Evolutionary conservation across 1,140 invertebrate genomes (phyloP).

Genomic region (Scaptomyza pallida): DNA sequence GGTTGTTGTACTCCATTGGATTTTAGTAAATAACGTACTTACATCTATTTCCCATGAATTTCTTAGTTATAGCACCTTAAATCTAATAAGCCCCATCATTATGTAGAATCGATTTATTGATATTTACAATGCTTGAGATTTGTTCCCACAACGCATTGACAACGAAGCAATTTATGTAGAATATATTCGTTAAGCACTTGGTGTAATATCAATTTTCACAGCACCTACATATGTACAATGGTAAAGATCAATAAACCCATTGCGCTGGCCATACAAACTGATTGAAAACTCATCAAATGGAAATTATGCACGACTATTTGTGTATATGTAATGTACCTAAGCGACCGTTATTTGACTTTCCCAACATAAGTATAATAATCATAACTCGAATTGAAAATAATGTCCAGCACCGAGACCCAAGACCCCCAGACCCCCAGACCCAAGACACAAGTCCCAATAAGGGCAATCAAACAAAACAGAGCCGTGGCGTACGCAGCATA

Average conservation of each 20-base stretch:
- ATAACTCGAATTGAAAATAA: slow-evolving; percentile 76
- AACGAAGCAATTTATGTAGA: slow-evolving; percentile 40
- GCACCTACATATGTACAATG: slow-evolving; percentile 50
- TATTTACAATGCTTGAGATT: slow-evolving; percentile 1
- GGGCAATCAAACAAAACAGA: slow-evolving; percentile 74
- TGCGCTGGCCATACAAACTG: slow-evolving; percentile 20
- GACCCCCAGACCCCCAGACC: slow-evolving; percentile 18
- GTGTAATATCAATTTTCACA: slow-evolving; percentile 64
- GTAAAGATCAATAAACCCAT: slow-evolving; percentile 72
- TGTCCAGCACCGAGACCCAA: slow-evolving; percentile 36
- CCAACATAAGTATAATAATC: slow-evolving; percentile 75
- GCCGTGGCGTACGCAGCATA: slow-evolving; percentile 65
- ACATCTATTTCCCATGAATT: not conserved
- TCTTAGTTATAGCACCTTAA: slow-evolving; percentile 3
- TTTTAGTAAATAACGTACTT: too few species aligned
- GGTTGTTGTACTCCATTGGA: too few species aligned
- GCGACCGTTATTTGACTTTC: slow-evolving; percentile 74
- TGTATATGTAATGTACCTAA: slow-evolving; percentile 24
- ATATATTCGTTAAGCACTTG: slow-evolving; percentile 60
- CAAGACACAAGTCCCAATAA: slow-evolving; percentile 55
- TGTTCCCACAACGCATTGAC: slow-evolving; percentile 57
- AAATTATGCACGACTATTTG: slow-evolving; percentile 64
- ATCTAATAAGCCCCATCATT: slow-evolving; percentile 10
- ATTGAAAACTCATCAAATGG: slow-evolving; percentile 76
- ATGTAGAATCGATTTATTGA: slow-evolving; percentile 29